Percentiles rank a stretch among this genome's conserved stretches.
These are phyloP conservation scores for Cephalopachus bancanus DNA, from an alignment of 2,797 vertebrate species.

Conservation along the genomic window DNA sequence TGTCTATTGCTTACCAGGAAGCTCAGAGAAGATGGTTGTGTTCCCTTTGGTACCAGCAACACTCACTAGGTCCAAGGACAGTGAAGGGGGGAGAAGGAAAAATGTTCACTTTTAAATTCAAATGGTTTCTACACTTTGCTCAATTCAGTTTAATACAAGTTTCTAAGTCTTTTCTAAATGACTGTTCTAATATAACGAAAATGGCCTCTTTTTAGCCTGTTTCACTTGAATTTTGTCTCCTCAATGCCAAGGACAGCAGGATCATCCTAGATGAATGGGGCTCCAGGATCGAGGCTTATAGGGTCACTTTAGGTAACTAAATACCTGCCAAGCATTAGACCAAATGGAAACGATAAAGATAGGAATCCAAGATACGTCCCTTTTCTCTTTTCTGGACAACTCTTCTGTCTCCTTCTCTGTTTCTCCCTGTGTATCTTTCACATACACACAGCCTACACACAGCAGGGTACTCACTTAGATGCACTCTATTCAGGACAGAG, in stretches of 20 bases:
- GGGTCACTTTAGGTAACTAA: background rate
- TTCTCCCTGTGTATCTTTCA: background rate
- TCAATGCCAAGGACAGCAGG: background rate
- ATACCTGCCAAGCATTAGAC: background rate
- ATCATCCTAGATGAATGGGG: background rate
- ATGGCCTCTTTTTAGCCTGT: too few species aligned
- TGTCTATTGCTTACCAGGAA: too few species aligned
- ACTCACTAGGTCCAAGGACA: too few species aligned
- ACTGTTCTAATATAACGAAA: too few species aligned
- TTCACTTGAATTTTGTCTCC: background rate
- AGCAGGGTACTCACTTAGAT: background rate
- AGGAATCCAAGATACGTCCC: background rate
- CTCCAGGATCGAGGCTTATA: background rate
- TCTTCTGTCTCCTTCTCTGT: background rate
- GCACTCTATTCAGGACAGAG: slow-evolving; percentile 1
- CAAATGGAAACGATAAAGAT: slow-evolving; percentile 31
- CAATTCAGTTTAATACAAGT: too few species aligned
- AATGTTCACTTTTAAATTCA: too few species aligned
- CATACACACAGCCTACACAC: background rate
- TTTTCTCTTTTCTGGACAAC: background rate
- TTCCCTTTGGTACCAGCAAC: too few species aligned
- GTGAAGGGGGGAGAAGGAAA: too few species aligned
- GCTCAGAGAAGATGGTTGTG: too few species aligned
- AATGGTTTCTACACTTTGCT: too few species aligned
- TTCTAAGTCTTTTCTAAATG: too few species aligned